Evolutionary conservation across 1,140 invertebrate genomes (phyloP).

Genomic region (Neuroterus valhalla): DNA sequence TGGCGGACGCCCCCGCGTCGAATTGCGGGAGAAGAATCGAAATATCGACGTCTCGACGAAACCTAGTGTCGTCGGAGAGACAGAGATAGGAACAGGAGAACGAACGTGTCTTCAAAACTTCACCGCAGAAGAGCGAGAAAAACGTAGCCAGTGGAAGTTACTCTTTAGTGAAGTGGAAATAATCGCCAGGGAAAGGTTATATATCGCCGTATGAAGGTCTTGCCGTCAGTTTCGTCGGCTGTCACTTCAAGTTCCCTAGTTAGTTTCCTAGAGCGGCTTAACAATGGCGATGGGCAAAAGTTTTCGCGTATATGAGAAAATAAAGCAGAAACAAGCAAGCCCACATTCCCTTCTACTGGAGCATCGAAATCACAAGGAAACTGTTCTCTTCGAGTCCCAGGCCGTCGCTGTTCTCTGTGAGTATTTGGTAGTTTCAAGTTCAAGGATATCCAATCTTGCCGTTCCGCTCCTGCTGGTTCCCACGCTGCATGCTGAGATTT

Average conservation of each 20-base stretch:
- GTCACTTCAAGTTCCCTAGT: slow-evolving; percentile 37
- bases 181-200: background rate
- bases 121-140: no score
- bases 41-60: no score
- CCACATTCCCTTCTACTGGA: slow-evolving; percentile 94
- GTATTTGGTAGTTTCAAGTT: slow-evolving; percentile 58
- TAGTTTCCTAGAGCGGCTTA: slow-evolving; percentile 33
- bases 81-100: no score
- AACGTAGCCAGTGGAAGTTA: background rate
- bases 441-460: slow-evolving; percentile 1
- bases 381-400: slow-evolving; percentile 92
- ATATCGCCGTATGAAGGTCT: slow-evolving; percentile 1
- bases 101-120: no score
- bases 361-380: slow-evolving; percentile 89
- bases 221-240: slow-evolving; percentile 36
- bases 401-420: slow-evolving; percentile 89
- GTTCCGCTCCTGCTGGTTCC: background rate
- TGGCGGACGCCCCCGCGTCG: no score
- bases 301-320: slow-evolving; percentile 92
- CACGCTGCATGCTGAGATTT: background rate
- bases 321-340: slow-evolving; percentile 85
- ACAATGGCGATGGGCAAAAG: slow-evolving; percentile 94
- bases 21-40: no score
- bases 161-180: slow-evolving; percentile 7
- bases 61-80: no score